Evolutionary conservation across 2,888 invertebrate genomes (phyloP).

Genomic region (Papilio gigon): DNA sequence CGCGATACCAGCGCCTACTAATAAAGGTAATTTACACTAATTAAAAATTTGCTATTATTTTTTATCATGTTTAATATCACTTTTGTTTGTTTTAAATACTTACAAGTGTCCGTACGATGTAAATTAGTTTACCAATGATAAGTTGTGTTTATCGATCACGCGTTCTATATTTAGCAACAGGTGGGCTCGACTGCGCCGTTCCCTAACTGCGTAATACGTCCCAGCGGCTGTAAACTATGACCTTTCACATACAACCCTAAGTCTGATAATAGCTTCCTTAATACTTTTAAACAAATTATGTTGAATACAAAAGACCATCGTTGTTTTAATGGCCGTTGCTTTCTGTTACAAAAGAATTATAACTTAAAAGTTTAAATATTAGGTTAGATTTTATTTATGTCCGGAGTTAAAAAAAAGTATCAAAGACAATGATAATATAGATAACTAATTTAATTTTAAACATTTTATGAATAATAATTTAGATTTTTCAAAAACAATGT

Average conservation of each 20-base stretch:
- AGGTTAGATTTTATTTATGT: too few relatives aligned
- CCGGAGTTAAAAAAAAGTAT: too few relatives aligned
- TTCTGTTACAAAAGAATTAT: too few relatives aligned
- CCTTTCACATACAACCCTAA: slow-evolving; percentile 53
- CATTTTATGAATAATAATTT: too few relatives aligned
- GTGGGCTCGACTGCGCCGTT: slow-evolving; percentile 65
- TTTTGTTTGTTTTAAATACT: slow-evolving; percentile 40
- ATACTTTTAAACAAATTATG: background rate
- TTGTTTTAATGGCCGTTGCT: slow-evolving; percentile 2
- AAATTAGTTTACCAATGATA: slow-evolving; percentile 38
- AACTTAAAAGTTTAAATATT: too few relatives aligned
- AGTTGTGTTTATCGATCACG: slow-evolving; percentile 69
- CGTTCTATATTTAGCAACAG: slow-evolving; percentile 79
- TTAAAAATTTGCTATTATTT: slow-evolving; percentile 19
- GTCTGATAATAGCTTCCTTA: slow-evolving; percentile 44
- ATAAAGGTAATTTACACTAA: slow-evolving; percentile 65
- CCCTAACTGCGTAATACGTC: slow-evolving; percentile 62
- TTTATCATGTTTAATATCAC: slow-evolving; percentile 30
- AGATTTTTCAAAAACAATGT: too few relatives aligned
- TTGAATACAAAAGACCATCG: slow-evolving; percentile 7
- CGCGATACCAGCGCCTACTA: slow-evolving; percentile 71
- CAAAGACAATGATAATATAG: too few relatives aligned
- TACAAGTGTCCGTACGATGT: background rate
- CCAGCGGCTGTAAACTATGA: slow-evolving; percentile 54
- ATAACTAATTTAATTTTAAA: too few relatives aligned